Base-by-base conservation (phyloP, 1,140 invertebrate species). In the Pentalonia nigronervosa region DNA sequence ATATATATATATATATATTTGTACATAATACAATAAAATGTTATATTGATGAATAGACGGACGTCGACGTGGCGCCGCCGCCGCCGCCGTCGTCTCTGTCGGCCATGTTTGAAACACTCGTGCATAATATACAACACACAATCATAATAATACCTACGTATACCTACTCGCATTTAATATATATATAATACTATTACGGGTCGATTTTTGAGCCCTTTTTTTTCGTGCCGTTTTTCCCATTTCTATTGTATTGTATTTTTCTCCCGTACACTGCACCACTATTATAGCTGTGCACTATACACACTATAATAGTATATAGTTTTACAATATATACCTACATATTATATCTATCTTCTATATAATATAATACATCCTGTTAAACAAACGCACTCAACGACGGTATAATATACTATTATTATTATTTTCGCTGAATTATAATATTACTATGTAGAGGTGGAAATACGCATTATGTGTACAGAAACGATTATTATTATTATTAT, bases 11-110 rank as follows among this genome's bases (percentile, higher is more conserved):
- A 81, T 81, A 81, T 34, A 81, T 36, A 81, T 21, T 36, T 81
- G 36, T 21, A 81, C 34, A 83, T 83, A 83, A 36, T 41, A 84
- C 36, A 34, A 41, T 83, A 83, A 84, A n/a, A 45, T 8, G 25
- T 45, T 41, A 84, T 84, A 84, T 84, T 84, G 83, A 84, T 45
- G 83, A 36, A 84, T 84, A 41, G 41, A 84, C 41, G 41, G 83
- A 84, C 83, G 83, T 84, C 83, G 34, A 84, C 83, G 41, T 84
- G 83, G 83, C 83, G 83, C 83, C 83, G 83, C 83, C 81, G 81
- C 36, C 81, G 81, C 81, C 83, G 83, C 83, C 81, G 81, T 21
- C 81, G 81, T 34, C 83, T 41, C 83, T 41, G 83, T 84, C 83
- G 41, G 83, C 83, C 83, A 84, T 84, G 83, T 84, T 84, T 41